Evolutionary conservation across 2,113 vertebrate genomes (phyloP).

Genomic region (Loxodonta africana): DNA sequence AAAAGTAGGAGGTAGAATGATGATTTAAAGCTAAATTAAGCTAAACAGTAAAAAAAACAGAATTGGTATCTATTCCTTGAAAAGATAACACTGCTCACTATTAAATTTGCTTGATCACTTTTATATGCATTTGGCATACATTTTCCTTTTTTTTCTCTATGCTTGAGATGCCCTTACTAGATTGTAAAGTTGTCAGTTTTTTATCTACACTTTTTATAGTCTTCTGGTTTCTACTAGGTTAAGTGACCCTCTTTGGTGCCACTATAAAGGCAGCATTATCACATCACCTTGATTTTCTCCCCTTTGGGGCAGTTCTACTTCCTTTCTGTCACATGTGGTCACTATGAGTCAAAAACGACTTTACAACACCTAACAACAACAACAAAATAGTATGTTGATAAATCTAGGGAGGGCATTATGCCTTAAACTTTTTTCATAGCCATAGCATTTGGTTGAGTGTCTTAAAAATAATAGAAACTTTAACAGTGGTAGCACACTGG

Average conservation of each 20-base stretch:
- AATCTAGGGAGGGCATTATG: background rate
- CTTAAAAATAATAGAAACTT: background rate
- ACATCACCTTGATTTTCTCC: background rate
- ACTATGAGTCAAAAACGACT: no score
- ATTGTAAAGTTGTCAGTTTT: background rate
- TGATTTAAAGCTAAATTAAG: background rate
- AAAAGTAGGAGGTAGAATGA: background rate
- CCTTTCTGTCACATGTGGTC: no score
- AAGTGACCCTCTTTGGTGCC: background rate
- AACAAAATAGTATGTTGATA: background rate
- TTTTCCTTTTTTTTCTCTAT: background rate
- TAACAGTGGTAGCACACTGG: background rate
- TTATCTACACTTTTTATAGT: background rate
- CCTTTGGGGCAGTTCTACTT: no score
- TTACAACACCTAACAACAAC: no score
- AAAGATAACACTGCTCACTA: background rate
- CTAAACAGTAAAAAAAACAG: background rate
- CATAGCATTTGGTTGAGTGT: background rate
- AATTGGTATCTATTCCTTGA: background rate
- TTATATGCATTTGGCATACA: background rate
- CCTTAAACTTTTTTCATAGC: background rate
- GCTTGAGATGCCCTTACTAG: background rate
- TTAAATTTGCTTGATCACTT: background rate
- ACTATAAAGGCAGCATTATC: background rate
- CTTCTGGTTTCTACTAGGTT: background rate